phyloP scores from a whole-genome alignment of 2,113 vertebrate genomes.

The Eurystomus gularis region DNA sequence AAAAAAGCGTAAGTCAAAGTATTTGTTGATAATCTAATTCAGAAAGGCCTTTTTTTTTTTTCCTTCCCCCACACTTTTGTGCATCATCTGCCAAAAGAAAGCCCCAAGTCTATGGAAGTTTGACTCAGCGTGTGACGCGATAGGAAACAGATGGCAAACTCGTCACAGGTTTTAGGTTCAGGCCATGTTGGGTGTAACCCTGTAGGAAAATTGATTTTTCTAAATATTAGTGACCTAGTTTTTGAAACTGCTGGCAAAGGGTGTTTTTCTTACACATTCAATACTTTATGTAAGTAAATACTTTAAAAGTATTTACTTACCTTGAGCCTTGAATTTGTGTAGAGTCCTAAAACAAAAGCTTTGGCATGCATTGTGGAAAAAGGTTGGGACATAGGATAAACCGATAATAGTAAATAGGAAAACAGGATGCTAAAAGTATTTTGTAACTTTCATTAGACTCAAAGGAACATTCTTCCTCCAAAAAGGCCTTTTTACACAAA shows the following conservation, averaged over 20 bases:
- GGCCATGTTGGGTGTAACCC: neutral
- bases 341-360: neutral
- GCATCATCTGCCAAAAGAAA: neutral
- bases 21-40: neutral
- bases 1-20: neutral
- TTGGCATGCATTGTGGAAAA: neutral
- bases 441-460: neutral
- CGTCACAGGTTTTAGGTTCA: neutral
- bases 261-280: neutral
- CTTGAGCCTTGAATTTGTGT: neutral
- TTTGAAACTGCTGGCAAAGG: neutral
- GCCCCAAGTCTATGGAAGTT: neutral
- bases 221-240: neutral
- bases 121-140: neutral
- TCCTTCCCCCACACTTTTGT: neutral
- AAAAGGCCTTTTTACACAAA: neutral
- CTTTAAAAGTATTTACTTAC: too few species aligned
- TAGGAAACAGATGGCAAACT: neutral
- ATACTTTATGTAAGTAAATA: neutral
- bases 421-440: neutral
- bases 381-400: neutral
- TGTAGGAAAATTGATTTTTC: neutral
- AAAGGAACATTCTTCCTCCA: neutral
- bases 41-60: neutral
- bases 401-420: accelerated